Evolutionary conservation across 2,888 invertebrate genomes (phyloP), one percentile per base, ranked within the genome.

Genomic region (Ophion ventricosus): DNA sequence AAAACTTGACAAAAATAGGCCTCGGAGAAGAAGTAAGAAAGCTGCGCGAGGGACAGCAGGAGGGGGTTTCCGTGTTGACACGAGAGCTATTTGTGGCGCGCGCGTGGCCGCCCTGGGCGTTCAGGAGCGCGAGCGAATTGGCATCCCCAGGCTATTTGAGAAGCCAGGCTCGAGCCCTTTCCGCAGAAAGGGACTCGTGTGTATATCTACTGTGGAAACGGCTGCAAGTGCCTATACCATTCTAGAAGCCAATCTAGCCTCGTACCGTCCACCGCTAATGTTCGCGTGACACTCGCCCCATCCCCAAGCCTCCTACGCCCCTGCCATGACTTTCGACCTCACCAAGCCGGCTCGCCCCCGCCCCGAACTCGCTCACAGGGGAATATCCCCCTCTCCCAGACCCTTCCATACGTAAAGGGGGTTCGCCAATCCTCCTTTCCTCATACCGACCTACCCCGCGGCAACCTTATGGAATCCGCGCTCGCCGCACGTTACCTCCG

Each of bases 61-160:
- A 17, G 17, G 17, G 17, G 49, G 49, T 49, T 49, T 14, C 49
- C 49, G 49, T 49, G 49, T 49, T 49, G 49, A 43, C 40, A 56
- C 25, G n/a, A 29, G 40, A 5, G 49, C 5, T 20, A 23, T 61
- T 59, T 40, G 59, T 57, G 23, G 61, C 54, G 76, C 67, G 61
- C 61, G 80, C 75, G 59, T 61, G 87, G 49, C 49, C 49, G 17
- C 49, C 49, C 2, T 49, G 49, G 49, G 40, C 72, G 87, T 85
- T 85, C 90, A 90, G 90, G 90, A 89, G 90, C 90, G 88, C 89
- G 86, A 86, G 88, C 85, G 90, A 88, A 87, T 87, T 90, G 89
- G 88, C 90, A 89, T 90, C 91, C 89, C 85, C 88, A 84, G 89
- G 91, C 91, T 91, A 89, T 91, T 92, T 91, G 91, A 90, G 17